These are phyloP conservation scores for Gallinago paraguaiae DNA, from an alignment of 2,113 vertebrate species.

Conservation along the genomic window DNA sequence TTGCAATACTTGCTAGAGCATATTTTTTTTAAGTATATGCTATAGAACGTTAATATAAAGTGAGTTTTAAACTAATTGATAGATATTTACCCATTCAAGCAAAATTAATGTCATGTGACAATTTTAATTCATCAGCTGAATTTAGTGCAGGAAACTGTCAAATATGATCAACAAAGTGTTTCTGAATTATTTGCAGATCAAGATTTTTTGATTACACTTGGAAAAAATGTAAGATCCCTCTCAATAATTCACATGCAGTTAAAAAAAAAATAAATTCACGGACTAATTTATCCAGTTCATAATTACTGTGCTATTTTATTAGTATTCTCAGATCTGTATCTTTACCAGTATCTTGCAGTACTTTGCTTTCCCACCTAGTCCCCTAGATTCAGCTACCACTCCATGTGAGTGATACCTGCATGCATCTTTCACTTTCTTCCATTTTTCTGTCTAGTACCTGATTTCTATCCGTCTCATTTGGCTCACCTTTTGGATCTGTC, in stretches of 20 bases:
- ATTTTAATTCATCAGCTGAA: not conserved
- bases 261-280: not conserved
- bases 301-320: not conserved
- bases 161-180: not conserved
- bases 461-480: not conserved
- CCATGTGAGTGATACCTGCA: not conserved
- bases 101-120: not conserved
- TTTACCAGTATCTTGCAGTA: not conserved
- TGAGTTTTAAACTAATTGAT: not conserved
- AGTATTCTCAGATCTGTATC: not conserved
- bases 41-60: not conserved
- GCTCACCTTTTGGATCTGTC: not conserved
- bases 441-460: not conserved
- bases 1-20: not conserved
- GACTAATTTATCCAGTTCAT: not conserved
- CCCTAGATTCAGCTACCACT: not conserved
- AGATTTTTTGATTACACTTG: not conserved
- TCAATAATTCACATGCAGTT: not conserved
- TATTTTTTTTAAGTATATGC: not conserved
- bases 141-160: constrained; percentile 1
- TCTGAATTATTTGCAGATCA: not conserved
- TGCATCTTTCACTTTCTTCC: not conserved
- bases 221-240: not conserved
- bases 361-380: not conserved
- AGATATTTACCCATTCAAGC: not conserved